phyloP scores from a whole-genome alignment of 1,140 invertebrate species.

The Trachymyrmex cornetzi region DNA sequence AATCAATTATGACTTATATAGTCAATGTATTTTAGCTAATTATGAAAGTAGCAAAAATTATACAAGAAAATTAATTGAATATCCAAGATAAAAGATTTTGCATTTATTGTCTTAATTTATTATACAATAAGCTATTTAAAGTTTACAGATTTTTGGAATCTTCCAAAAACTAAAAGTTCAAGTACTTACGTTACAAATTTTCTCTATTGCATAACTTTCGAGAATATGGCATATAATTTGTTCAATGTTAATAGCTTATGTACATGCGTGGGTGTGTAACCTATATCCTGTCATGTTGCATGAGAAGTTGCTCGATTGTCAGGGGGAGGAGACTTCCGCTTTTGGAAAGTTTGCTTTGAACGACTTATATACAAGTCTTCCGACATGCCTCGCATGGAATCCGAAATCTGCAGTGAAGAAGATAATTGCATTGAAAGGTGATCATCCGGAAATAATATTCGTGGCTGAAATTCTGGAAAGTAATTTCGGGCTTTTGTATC shows the following conservation, averaged over 20 bases:
- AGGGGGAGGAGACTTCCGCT: slow-evolving; percentile 32
- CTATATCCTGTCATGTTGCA: slow-evolving; percentile 14
- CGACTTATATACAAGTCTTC: slow-evolving; percentile 20
- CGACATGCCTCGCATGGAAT: slow-evolving; percentile 13
- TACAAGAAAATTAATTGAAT: slow-evolving; percentile 7
- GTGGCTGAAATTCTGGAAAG: background rate
- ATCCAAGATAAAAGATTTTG: background rate
- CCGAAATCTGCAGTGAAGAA: slow-evolving; percentile 7
- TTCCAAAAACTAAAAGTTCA: slow-evolving; percentile 8
- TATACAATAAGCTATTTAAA: background rate
- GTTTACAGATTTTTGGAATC: background rate
- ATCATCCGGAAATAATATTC: slow-evolving; percentile 50
- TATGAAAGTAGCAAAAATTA: background rate
- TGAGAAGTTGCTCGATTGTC: slow-evolving; percentile 37
- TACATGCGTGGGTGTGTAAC: background rate
- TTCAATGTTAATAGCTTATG: slow-evolving; percentile 16
- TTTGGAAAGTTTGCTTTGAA: slow-evolving; percentile 44
- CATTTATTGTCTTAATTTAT: background rate
- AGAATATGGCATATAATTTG: background rate
- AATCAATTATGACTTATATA: background rate
- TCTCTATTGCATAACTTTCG: background rate
- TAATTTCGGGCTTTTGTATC: background rate
- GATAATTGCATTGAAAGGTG: slow-evolving; percentile 39
- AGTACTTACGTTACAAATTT: background rate
- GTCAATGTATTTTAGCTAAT: background rate